A percentile compares a stretch with the other conserved stretches of the same genome.
Evolutionary conservation across 1,140 invertebrate species (phyloP).

Genomic region (Drosophila melanica): DNA sequence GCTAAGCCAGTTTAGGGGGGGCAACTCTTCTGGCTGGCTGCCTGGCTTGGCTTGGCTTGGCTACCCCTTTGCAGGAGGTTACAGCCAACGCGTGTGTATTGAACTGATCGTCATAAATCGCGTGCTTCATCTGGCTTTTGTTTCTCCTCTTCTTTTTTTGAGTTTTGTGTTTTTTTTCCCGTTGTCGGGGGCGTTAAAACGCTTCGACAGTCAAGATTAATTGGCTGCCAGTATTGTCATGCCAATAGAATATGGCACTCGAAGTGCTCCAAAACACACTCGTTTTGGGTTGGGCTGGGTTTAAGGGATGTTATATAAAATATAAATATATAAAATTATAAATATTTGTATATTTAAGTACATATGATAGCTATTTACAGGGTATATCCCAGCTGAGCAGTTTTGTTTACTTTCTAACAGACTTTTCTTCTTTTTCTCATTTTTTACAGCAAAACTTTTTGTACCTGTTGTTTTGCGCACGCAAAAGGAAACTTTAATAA

Average conservation of each 20-base stretch:
- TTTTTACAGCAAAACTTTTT: constrained; percentile 63
- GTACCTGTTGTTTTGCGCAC: constrained; percentile 68
- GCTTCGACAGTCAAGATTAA: constrained; percentile 46
- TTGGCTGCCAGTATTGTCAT: constrained; percentile 38
- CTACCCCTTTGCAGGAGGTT: constrained; percentile 43
- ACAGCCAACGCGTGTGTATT: constrained; percentile 56
- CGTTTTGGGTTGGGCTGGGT: neutral
- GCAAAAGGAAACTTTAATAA: constrained; percentile 51
- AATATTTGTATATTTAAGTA: no score
- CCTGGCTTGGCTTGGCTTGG: constrained; percentile 33
- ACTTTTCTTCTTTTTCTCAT: constrained; percentile 14
- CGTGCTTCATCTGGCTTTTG: constrained; percentile 8
- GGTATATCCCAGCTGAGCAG: neutral
- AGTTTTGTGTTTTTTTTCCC: neutral
- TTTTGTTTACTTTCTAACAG: neutral
- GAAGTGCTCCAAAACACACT: constrained; percentile 6
- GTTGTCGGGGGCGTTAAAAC: constrained; percentile 7
- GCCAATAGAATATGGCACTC: constrained; percentile 27
- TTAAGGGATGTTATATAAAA: no score
- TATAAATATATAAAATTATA: no score
- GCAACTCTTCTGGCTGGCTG: constrained; percentile 14
- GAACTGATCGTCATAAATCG: constrained; percentile 71
- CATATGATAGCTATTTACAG: neutral
- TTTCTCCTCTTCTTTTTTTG: neutral
- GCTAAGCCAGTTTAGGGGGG: constrained; percentile 31